These are phyloP conservation scores for Anguilla obscura DNA, from an alignment of 2,797 vertebrate genomes.

Conservation along the genomic window DNA sequence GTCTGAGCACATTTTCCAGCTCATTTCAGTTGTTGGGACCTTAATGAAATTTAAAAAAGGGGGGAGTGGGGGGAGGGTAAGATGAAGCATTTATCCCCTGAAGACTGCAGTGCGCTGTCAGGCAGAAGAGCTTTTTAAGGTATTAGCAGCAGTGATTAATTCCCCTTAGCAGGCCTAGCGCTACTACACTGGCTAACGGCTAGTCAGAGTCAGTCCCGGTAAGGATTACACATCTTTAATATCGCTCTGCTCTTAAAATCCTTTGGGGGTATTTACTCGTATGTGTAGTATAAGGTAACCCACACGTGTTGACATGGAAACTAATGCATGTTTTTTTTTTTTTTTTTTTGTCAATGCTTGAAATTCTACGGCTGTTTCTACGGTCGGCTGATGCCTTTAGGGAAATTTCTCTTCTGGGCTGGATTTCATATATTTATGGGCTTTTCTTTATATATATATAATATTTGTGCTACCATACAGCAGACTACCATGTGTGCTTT, in stretches of 20 bases:
- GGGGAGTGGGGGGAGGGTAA: background rate
- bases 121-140: slow-evolving; percentile 34
- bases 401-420: background rate
- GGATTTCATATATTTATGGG: background rate
- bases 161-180: slow-evolving; percentile 41
- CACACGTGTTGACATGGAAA: background rate
- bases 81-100: slow-evolving; percentile 38
- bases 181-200: slow-evolving; percentile 32
- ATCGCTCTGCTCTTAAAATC: slow-evolving; percentile 29
- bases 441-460: background rate
- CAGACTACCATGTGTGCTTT: background rate
- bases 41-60: slow-evolving; percentile 15
- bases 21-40: slow-evolving; percentile 22
- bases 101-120: slow-evolving; percentile 30
- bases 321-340: background rate
- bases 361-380: background rate
- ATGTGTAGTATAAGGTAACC: background rate
- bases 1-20: slow-evolving; percentile 15
- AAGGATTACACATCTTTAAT: slow-evolving; percentile 45
- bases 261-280: background rate
- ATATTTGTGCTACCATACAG: background rate
- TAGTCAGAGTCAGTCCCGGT: slow-evolving; percentile 33
- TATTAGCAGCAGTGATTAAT: slow-evolving; percentile 45
- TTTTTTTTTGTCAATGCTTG: background rate
- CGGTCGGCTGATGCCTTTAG: background rate